Base-by-base conservation (phyloP, 2,113 vertebrate genomes). In the Cebus imitator region DNA sequence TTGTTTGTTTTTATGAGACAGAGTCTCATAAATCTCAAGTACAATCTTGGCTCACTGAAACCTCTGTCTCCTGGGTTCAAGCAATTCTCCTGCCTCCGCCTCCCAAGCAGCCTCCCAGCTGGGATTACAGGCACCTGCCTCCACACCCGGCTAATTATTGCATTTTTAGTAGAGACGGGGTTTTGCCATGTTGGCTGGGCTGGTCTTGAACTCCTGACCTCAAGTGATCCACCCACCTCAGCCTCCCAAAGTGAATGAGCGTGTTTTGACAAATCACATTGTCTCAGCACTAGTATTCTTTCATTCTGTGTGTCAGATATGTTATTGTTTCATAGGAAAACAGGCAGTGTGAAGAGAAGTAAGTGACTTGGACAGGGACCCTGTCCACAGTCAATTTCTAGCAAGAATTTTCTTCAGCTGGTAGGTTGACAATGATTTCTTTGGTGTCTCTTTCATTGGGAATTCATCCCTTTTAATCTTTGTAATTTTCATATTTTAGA, bases 301-400 rank as follows among this genome's bases (percentile, higher is more conserved):
- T 79, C n/a, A 40, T 48, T 48, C 86, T 45, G 90, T 61, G 88
- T 57, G 93, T 84, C n/a, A 87, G 80, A 76, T 14, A 5, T 23
- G 79, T 79, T 88, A 90, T 35, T 82, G 61, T 92, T 94, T 70
- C 21, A 91, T 25, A 89, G 43, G 85, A 75, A 94, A 96, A 68
- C 8, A 45, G 76, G 61, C 87, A 23, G 27, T 70, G 25, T 68
- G 58, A 80, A 82, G 32, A 82, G 37, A 83, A 72, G 20, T 8
- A 17, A 40, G 11, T 70, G 72, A 52, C 83, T n/a, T 8, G 37
- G 84, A 76, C 90, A 52, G 78, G 64, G 30, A 70, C 37, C 17
- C 37, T 4, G 30, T 50, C 83, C 64, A 50, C n/a, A 94, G 72
- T 43, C 1, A 0, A 55, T 16, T 25, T 86, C 75, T 88, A 43